Conservation (phyloP, 2,888 invertebrate species). For the Perizoma affinitatum region DNA sequence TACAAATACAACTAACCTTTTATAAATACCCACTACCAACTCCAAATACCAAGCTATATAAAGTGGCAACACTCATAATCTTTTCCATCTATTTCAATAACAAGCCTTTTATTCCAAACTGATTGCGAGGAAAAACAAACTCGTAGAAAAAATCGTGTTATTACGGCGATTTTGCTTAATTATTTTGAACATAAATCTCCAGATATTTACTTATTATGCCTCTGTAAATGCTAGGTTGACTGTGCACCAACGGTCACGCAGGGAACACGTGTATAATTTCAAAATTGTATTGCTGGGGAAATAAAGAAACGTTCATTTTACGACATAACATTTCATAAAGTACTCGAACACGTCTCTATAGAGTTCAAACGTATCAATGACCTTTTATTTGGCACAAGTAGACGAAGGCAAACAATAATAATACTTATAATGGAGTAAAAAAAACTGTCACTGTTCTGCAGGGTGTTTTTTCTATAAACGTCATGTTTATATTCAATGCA, state of each 20-base stretch:
- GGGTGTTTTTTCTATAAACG: slow-evolving; percentile 1
- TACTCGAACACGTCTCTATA: slow-evolving; percentile 13
- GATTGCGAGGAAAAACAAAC: slow-evolving; percentile 49
- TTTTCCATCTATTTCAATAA: slow-evolving; percentile 37
- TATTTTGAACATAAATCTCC: slow-evolving; percentile 71
- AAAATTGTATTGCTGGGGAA: slow-evolving; percentile 50
- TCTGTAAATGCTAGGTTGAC: slow-evolving; percentile 68
- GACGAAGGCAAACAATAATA: not conserved
- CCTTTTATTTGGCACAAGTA: slow-evolving; percentile 3
- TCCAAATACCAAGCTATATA: slow-evolving; percentile 23
- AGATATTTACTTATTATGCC: slow-evolving; percentile 71
- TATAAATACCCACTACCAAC: too few species aligned
- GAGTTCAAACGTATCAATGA: slow-evolving; percentile 10
- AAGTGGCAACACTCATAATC: slow-evolving; percentile 26
- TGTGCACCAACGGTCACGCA: slow-evolving; percentile 63
- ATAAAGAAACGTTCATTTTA: slow-evolving; percentile 43
- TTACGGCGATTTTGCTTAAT: slow-evolving; percentile 61
- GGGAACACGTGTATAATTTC: slow-evolving; percentile 54
- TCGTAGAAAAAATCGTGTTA: slow-evolving; percentile 52
- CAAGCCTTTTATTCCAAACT: slow-evolving; percentile 33
- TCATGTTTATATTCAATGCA: slow-evolving; percentile 4
- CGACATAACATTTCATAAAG: slow-evolving; percentile 22
- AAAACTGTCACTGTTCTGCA: not conserved
- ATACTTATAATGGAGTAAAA: too few species aligned
- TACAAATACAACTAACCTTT: too few species aligned